Conservation (phyloP, 2,113 vertebrate genomes). For the Rhabdomys dilectus region DNA sequence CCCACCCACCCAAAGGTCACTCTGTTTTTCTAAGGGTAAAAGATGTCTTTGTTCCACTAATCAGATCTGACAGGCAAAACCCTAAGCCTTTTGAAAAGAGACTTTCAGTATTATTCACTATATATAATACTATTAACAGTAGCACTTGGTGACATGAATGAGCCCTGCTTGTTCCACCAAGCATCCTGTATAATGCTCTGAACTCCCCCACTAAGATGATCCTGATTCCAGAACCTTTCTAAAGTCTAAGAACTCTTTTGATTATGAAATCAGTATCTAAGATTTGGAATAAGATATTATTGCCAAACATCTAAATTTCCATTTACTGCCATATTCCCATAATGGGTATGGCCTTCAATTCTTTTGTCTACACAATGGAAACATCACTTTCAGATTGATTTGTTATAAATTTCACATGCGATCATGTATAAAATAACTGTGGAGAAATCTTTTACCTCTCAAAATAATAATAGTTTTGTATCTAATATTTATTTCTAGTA, state of each 20-base stretch:
- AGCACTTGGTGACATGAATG: background rate
- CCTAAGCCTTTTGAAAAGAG: background rate
- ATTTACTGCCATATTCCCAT: background rate
- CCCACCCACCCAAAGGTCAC: background rate
- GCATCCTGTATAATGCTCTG: background rate
- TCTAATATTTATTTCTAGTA: background rate
- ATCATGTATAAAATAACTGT: background rate
- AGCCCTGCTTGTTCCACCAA: background rate
- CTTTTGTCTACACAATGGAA: background rate
- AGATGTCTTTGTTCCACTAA: background rate
- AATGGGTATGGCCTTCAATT: background rate
- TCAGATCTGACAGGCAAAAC: background rate
- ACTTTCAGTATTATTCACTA: background rate
- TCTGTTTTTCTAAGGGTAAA: background rate
- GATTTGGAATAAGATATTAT: background rate
- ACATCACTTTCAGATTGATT: background rate
- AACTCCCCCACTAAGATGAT: background rate
- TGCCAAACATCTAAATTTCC: background rate
- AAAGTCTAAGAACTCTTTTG: background rate
- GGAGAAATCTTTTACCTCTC: background rate
- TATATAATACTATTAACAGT: background rate
- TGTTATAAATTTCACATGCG: background rate
- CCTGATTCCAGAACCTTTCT: background rate
- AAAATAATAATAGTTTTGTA: constrained; percentile 1
- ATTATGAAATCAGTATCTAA: background rate